phyloP scores from a whole-genome alignment of 2,113 vertebrate genomes.

The Lampris megalopsis region DNA sequence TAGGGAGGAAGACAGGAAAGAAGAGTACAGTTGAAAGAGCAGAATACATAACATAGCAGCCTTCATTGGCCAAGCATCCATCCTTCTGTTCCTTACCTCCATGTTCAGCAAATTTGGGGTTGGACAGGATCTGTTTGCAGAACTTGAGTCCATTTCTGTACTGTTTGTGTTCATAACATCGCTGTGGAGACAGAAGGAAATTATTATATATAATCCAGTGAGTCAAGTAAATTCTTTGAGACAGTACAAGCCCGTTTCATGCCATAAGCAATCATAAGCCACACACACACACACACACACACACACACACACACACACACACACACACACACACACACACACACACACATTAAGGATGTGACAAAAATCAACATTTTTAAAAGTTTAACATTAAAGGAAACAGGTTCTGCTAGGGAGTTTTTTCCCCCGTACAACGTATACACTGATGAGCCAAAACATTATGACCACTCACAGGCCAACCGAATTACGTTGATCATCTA shows the following conservation, averaged over 20 bases:
- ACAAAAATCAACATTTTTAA: too few species aligned
- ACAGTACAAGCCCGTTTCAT: background rate
- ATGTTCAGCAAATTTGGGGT: constrained; percentile 98
- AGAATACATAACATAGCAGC: background rate
- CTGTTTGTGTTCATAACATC: constrained; percentile 99
- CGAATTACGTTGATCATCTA: too few species aligned
- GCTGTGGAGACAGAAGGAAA: constrained; percentile 80
- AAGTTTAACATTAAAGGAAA: too few species aligned
- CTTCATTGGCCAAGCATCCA: background rate
- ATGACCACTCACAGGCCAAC: too few species aligned
- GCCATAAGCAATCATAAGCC: too few species aligned
- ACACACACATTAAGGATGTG: too few species aligned
- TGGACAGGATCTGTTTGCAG: constrained; percentile 99
- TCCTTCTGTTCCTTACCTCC: constrained; percentile 86
- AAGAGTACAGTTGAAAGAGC: background rate
- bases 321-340: too few species aligned
- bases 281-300: too few species aligned
- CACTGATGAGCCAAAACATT: too few species aligned
- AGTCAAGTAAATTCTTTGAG: background rate
- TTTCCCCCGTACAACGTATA: too few species aligned
- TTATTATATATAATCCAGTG: background rate
- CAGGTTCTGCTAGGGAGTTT: too few species aligned
- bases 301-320: too few species aligned
- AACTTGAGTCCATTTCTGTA: constrained; percentile 99
- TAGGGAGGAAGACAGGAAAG: background rate